Evolutionary conservation across 2,888 invertebrate species (phyloP), one percentile per base, ranked within the genome.

Genomic region (Boloria euphrosyne): DNA sequence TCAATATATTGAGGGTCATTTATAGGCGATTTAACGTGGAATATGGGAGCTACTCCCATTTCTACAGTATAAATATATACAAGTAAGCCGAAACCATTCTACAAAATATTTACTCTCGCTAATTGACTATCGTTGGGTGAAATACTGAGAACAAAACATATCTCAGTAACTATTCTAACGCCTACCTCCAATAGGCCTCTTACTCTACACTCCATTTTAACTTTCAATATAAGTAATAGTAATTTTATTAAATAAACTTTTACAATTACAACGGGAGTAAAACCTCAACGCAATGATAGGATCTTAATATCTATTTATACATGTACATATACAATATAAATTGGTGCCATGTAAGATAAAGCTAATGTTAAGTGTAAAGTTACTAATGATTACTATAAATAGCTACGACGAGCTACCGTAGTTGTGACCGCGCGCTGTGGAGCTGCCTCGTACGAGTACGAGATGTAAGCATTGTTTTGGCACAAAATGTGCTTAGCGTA

Each of bases 91-190:
- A 82, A 80, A 82, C 78, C 81, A 76, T 79, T 80, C 83, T 90
- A 89, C 80, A 87, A 86, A 87, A 85, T 87, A 87, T 90, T 89
- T 84, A 85, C 86, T 85, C 85, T 87, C 81, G 79, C 90, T 92
- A 92, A 91, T 90, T 92, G 91, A 92, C 91, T 92, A 92, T 92
- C 91, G 91, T 92, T 92, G 91, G 91, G 91, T 91, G 90, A 87
- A 87, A 82, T 71, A 85, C 87, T 86, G 90, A 86, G 89, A 86
- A 84, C 73, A 73, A 77, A 74, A 72, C 62, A 70, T 78, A 79
- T 83, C 89, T 80, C 90, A 87, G 85, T 78, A 80, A 86, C 87
- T 89, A 87, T 82, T 77, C 83, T 88, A 87, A 74, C 46, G 64
- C 77, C 82, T 84, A 83, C 80, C 74, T 79, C 77, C 75, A 80